Evolutionary conservation across 2,113 vertebrate genomes (phyloP).

Genomic region (Glaucidium brasilianum): DNA sequence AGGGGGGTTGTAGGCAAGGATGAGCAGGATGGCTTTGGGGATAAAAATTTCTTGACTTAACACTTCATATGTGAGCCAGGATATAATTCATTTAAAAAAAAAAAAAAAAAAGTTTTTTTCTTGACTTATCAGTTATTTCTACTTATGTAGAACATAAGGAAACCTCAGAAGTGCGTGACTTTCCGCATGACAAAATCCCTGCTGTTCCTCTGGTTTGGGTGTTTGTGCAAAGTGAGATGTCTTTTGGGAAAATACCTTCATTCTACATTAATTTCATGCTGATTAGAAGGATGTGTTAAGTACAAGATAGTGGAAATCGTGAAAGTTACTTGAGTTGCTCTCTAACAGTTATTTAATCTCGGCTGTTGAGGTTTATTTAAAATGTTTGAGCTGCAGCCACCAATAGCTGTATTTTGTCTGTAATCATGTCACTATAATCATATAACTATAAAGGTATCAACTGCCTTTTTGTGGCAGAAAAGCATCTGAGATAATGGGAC

Average conservation of each 20-base stretch:
- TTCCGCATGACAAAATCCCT: not conserved
- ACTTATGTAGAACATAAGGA: not conserved
- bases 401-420: not conserved
- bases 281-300: not conserved
- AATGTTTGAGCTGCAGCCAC: not conserved
- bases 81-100: not conserved
- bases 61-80: not conserved
- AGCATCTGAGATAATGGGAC: not conserved
- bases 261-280: not conserved
- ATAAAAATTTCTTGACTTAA: not conserved
- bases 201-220: not conserved
- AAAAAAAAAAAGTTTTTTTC: not conserved
- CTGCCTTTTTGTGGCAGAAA: not conserved
- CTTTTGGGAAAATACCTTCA: not conserved
- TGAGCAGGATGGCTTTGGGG: not conserved
- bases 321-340: not conserved
- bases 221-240: not conserved
- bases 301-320: not conserved
- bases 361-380: not conserved
- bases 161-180: accelerated
- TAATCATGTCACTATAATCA: too few species aligned
- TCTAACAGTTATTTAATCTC: not conserved
- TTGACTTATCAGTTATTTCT: not conserved
- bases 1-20: not conserved
- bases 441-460: not conserved